A percentile compares a stretch with the other conserved stretches of the same genome.
These are phyloP conservation scores for Albula goreensis DNA, from an alignment of 2,113 vertebrate species.

Conservation along the genomic window DNA sequence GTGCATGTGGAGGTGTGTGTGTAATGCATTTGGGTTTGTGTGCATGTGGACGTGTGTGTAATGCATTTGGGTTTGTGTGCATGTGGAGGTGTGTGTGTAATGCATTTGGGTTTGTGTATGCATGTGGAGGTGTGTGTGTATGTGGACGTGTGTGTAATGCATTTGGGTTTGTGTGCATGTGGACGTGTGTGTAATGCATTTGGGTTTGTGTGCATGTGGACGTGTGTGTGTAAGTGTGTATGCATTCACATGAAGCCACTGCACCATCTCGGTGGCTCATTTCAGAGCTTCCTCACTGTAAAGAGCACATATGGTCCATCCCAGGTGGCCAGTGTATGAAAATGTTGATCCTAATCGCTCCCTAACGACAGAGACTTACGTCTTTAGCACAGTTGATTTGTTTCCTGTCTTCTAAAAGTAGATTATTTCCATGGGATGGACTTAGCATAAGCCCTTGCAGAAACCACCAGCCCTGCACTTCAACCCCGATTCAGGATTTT, in stretches of 20 bases:
- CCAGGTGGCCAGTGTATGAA: constrained; percentile 72
- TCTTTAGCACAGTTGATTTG: constrained; percentile 82
- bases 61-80: too few species aligned
- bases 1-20: too few species aligned
- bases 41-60: too few species aligned
- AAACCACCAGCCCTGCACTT: constrained; percentile 82
- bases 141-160: too few species aligned
- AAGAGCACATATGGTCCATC: constrained; percentile 13
- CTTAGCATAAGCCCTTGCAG: constrained; percentile 84
- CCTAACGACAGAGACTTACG: constrained; percentile 84
- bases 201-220: not conserved
- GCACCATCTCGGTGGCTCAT: not conserved
- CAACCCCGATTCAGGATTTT: constrained; percentile 78
- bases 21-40: too few species aligned
- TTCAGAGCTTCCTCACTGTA: not conserved
- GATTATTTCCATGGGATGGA: constrained; percentile 88
- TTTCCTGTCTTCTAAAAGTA: constrained; percentile 85
- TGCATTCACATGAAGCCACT: not conserved
- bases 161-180: too few species aligned
- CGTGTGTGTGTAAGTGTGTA: not conserved
- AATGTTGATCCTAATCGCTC: constrained; percentile 85
- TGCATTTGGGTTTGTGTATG: too few species aligned
- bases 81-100: too few species aligned
- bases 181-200: too few species aligned
- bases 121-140: too few species aligned